phyloP scores from a whole-genome alignment of 2,888 invertebrate genomes.

The Ptychoptera contaminata region DNA sequence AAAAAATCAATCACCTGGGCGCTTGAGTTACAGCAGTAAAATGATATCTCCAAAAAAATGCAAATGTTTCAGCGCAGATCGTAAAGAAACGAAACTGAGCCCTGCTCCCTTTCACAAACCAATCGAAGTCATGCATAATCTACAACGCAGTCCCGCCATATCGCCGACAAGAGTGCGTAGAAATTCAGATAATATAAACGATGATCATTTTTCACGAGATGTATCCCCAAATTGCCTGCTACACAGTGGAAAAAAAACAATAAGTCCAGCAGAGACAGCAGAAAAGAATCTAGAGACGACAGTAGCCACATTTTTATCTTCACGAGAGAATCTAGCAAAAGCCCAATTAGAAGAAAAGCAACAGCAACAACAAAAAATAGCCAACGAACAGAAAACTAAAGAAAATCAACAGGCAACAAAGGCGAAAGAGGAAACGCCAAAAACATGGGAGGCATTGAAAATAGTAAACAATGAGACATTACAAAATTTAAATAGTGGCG shows the following conservation, averaged over 20 bases:
- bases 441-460: conserved; percentile 43
- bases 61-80: conserved; percentile 19
- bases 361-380: conserved; percentile 17
- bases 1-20: not conserved
- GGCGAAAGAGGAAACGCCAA: conserved; percentile 12
- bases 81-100: conserved; percentile 35
- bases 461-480: conserved; percentile 43
- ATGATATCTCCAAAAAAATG: conserved; percentile 21
- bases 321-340: too few relatives aligned
- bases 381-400: not conserved
- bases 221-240: too few relatives aligned
- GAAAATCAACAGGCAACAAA: conserved; percentile 1
- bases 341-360: not conserved
- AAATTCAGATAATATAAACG: conserved; percentile 3
- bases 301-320: conserved; percentile 6
- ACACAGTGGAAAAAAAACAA: too few relatives aligned
- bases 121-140: conserved; percentile 51
- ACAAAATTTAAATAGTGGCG: conserved; percentile 53
- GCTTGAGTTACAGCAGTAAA: conserved; percentile 20
- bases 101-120: conserved; percentile 39
- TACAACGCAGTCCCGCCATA: conserved; percentile 44
- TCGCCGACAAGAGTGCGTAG: conserved; percentile 34
- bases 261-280: too few relatives aligned
- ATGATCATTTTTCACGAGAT: too few relatives aligned
- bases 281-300: conserved; percentile 11